phyloP scores from a whole-genome alignment of 2,113 vertebrate genomes.

The Camelus dromedarius region DNA sequence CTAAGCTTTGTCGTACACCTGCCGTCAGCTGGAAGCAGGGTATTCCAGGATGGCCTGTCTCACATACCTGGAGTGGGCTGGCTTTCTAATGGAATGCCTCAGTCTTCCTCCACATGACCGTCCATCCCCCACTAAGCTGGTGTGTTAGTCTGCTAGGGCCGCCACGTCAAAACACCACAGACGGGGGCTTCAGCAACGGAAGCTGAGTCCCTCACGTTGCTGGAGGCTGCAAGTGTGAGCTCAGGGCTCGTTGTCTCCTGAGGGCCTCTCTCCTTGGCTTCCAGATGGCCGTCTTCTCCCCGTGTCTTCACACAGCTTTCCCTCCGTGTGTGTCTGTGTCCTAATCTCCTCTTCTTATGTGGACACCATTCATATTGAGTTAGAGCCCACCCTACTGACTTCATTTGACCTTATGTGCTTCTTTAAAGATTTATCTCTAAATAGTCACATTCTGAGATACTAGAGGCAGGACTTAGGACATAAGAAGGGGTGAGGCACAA shows the following conservation, averaged over 20 bases:
- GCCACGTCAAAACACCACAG: background rate
- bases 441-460: background rate
- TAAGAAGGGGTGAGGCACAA: background rate
- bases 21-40: too few species aligned
- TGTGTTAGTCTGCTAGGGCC: background rate
- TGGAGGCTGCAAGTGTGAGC: background rate
- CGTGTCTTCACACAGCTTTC: background rate
- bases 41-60: background rate
- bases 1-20: background rate
- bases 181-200: background rate
- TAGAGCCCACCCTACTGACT: background rate
- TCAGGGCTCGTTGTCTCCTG: background rate
- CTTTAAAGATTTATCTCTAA: background rate
- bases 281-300: background rate
- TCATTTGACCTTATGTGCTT: background rate
- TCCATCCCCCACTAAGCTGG: background rate
- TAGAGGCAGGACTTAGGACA: background rate
- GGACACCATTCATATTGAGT: background rate
- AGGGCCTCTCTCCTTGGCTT: background rate
- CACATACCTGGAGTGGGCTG: background rate
- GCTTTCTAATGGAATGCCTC: background rate
- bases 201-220: background rate
- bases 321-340: background rate
- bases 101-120: background rate
- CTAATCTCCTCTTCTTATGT: background rate